Evolutionary conservation across 2,888 invertebrate species (phyloP).

Genomic region (Encarsia formosa): DNA sequence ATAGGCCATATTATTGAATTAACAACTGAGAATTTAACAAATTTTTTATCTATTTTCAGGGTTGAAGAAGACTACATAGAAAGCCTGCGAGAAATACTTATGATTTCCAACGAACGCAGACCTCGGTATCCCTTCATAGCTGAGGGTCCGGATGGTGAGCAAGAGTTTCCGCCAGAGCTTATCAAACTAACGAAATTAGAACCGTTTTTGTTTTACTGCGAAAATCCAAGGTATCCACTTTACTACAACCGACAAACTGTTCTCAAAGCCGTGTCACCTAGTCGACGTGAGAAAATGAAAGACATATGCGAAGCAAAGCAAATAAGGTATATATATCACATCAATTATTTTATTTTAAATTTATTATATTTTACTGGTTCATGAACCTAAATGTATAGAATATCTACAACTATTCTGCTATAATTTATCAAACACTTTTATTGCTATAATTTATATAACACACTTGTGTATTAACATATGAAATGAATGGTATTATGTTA

Average conservation of each 20-base stretch:
- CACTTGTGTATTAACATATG: no score
- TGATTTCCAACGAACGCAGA: constrained; percentile 39
- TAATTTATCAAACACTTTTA: no score
- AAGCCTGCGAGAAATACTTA: constrained; percentile 44
- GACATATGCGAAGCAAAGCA: constrained; percentile 41
- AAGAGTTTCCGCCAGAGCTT: constrained; percentile 45
- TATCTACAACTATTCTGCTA: no score
- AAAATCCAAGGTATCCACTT: constrained; percentile 43
- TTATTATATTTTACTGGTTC: no score
- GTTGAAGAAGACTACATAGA: constrained; percentile 41
- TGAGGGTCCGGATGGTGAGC: constrained; percentile 39
- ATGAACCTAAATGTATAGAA: no score
- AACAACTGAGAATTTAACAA: constrained; percentile 5
- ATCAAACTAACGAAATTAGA: constrained; percentile 40
- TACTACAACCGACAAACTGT: constrained; percentile 39
- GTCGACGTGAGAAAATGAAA: constrained; percentile 42
- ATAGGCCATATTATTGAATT: constrained; percentile 1
- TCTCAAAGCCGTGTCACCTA: constrained; percentile 37
- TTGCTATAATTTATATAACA: no score
- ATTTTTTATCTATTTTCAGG: constrained; percentile 31
- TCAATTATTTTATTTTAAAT: no score
- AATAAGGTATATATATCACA: constrained; percentile 34
- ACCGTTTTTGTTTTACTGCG: constrained; percentile 39
- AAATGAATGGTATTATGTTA: no score
- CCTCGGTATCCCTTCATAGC: constrained; percentile 38